A percentile compares a stretch with the other conserved stretches of the same genome.
phyloP scores from a whole-genome alignment of 2,888 invertebrate species.

The Thereva nobilitata region DNA sequence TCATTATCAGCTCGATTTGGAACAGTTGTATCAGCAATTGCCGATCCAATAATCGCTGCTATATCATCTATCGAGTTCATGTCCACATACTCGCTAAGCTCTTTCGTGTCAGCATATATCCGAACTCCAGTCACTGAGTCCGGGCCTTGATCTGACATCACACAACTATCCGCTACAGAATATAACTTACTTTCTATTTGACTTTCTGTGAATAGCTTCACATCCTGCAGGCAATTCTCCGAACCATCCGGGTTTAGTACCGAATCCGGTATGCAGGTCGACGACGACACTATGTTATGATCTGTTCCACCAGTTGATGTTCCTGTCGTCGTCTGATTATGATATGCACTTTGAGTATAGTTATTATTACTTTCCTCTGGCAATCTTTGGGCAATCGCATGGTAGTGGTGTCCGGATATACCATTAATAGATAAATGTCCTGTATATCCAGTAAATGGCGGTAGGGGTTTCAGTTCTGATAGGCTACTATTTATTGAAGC shows the following conservation, averaged over 20 bases:
- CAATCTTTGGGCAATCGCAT: constrained; percentile 77
- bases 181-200: constrained; percentile 62
- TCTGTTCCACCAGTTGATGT: constrained; percentile 57
- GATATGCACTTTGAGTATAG: constrained; percentile 66
- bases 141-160: constrained; percentile 60
- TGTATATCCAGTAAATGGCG: constrained; percentile 85
- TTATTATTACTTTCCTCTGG: constrained; percentile 78
- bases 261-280: constrained; percentile 70
- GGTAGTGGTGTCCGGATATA: constrained; percentile 85
- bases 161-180: constrained; percentile 60
- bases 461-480: constrained; percentile 82
- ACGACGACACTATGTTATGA: constrained; percentile 75
- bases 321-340: constrained; percentile 44
- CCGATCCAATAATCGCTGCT: constrained; percentile 84
- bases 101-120: constrained; percentile 56
- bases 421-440: constrained; percentile 86
- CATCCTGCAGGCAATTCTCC: constrained; percentile 63
- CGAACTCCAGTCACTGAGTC: constrained; percentile 65
- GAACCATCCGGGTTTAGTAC: constrained; percentile 59
- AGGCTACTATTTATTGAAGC: constrained; percentile 64
- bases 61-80: constrained; percentile 81
- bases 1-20: constrained; percentile 72
- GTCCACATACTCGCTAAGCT: constrained; percentile 61
- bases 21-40: constrained; percentile 86
- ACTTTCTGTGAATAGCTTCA: constrained; percentile 65